A percentile compares a stretch with the other conserved stretches of the same genome.
phyloP scores from a whole-genome alignment of 1,140 invertebrate genomes.

The Cephus cinctus region DNA sequence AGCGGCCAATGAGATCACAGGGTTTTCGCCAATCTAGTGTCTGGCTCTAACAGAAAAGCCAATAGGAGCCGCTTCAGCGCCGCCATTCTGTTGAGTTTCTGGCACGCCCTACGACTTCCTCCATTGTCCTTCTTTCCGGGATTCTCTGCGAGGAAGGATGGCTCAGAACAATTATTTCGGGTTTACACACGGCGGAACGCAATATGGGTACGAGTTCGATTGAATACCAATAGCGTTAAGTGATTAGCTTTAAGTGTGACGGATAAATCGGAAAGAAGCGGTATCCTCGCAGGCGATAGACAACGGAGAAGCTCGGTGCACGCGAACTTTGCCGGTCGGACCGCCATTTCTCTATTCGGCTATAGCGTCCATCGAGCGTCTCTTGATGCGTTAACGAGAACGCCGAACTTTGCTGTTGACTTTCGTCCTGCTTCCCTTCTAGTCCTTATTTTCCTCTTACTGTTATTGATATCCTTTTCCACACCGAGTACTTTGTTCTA shows the following conservation, averaged over 20 bases:
- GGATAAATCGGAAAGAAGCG: conserved; percentile 14
- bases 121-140: conserved; percentile 53
- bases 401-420: too few relatives aligned
- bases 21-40: conserved; percentile 20
- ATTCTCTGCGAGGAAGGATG: conserved; percentile 62
- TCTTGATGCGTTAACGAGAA: conserved; percentile 6
- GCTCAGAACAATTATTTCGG: conserved; percentile 92
- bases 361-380: conserved; percentile 32
- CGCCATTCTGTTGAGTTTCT: conserved; percentile 34
- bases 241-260: conserved; percentile 25
- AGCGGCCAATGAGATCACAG: conserved; percentile 25
- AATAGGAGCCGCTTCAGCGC: conserved; percentile 25
- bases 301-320: conserved; percentile 19
- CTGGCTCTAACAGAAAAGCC: conserved; percentile 25
- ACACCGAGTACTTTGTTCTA: conserved; percentile 5
- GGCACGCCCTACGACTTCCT: conserved; percentile 51
- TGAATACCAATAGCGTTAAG: conserved; percentile 30
- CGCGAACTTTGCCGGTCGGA: conserved; percentile 41
- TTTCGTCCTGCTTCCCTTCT: not conserved
- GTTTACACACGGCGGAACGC: conserved; percentile 86
- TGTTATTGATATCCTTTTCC: conserved; percentile 8
- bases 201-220: conserved; percentile 74
- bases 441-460: conserved; percentile 15
- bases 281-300: conserved; percentile 11
- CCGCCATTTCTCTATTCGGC: conserved; percentile 46